Evolutionary conservation across 2,888 invertebrate species (phyloP).

Genomic region (Creontiades dilutus): DNA sequence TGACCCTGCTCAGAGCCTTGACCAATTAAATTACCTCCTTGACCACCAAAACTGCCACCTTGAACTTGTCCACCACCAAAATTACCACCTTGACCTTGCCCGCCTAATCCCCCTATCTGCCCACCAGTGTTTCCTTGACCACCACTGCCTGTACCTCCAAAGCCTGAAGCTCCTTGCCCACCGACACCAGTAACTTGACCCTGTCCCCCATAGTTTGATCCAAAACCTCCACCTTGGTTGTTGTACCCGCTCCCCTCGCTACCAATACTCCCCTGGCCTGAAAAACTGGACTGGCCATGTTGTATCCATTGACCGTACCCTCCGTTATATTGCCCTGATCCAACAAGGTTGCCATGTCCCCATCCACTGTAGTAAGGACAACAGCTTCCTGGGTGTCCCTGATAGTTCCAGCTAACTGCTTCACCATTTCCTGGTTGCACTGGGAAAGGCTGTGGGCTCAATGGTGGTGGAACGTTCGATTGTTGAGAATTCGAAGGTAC

Average conservation of each 20-base stretch:
- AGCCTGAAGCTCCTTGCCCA: conserved; percentile 26
- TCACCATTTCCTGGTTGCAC: conserved; percentile 24
- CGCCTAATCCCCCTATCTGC: conserved; percentile 34
- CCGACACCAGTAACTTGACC: conserved; percentile 2
- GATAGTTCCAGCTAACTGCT: conserved; percentile 68
- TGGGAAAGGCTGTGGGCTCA: conserved; percentile 45
- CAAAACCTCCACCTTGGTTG: background rate
- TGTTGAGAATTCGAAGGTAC: conserved; percentile 9
- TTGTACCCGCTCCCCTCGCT: background rate
- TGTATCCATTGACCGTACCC: conserved; percentile 63
- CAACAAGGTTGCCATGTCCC: conserved; percentile 64
- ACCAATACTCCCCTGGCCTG: conserved; percentile 55
- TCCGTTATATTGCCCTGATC: conserved; percentile 49
- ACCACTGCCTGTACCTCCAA: conserved; percentile 9
- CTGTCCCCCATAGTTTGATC: conserved; percentile 4
- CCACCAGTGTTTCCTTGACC: background rate
- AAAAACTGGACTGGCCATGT: conserved; percentile 40
- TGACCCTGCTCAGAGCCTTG: background rate
- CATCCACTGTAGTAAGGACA: conserved; percentile 67
- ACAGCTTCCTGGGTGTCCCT: conserved; percentile 65
- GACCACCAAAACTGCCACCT: conserved; percentile 15
- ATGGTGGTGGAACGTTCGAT: background rate
- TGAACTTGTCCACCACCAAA: conserved; percentile 64
- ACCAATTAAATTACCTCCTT: background rate
- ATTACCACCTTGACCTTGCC: conserved; percentile 17